Conservation (phyloP, 2,797 vertebrate species). For the Brachymystax lenok region DNA sequence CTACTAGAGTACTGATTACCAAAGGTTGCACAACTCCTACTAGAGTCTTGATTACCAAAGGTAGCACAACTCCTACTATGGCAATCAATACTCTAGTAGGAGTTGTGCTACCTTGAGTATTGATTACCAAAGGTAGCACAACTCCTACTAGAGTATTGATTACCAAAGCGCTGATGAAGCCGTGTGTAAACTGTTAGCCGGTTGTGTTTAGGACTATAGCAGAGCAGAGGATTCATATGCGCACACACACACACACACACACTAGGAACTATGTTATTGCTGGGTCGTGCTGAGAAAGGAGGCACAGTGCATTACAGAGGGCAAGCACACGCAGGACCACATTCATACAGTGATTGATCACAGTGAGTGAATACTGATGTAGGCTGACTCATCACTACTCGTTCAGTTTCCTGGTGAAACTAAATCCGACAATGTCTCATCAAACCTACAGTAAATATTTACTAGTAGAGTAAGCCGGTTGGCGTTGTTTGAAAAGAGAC, state of each 20-base stretch:
- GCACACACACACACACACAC: too few relatives aligned
- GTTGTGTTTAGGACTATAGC: neutral
- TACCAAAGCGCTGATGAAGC: too few relatives aligned
- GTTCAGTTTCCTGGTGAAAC: neutral
- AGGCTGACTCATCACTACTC: neutral
- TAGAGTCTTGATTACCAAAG: too few relatives aligned
- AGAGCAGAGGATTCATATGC: neutral
- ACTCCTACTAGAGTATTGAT: too few relatives aligned
- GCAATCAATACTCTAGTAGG: too few relatives aligned
- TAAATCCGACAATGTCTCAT: neutral
- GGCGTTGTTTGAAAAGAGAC: neutral
- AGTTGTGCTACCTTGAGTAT: too few relatives aligned
- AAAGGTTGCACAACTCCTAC: too few relatives aligned
- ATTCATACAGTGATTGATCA: conserved; percentile 11
- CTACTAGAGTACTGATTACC: too few relatives aligned
- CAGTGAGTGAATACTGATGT: neutral
- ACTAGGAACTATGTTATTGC: conserved; percentile 7
- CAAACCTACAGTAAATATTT: too few relatives aligned
- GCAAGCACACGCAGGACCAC: neutral
- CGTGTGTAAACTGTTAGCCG: neutral
- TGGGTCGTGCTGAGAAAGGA: conserved; percentile 14
- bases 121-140: too few relatives aligned
- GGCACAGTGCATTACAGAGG: conserved; percentile 9
- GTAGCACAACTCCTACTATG: too few relatives aligned
- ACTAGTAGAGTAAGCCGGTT: neutral